Evolutionary conservation across 2,888 invertebrate genomes (phyloP).

Genomic region (Cephus pygmeus): DNA sequence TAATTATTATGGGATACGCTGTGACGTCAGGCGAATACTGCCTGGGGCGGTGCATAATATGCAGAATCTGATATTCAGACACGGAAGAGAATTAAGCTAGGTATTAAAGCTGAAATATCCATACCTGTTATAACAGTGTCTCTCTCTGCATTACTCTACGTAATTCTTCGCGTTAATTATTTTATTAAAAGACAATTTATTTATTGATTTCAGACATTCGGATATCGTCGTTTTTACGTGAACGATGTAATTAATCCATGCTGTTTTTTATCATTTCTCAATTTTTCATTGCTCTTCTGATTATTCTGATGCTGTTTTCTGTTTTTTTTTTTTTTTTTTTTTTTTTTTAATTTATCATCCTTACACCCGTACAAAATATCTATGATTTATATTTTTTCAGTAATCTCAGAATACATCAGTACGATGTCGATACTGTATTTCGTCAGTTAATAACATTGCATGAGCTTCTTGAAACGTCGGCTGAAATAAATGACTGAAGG

Average conservation of each 20-base stretch:
- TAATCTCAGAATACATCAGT: not conserved
- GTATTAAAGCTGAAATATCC: not conserved
- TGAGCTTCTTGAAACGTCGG: too few species aligned
- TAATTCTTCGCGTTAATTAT: not conserved
- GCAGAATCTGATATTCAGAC: slow-evolving; percentile 7
- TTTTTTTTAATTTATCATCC: not conserved
- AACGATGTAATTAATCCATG: not conserved
- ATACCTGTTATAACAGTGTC: not conserved
- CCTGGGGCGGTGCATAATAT: slow-evolving; percentile 22
- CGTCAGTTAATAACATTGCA: not conserved
- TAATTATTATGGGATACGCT: slow-evolving; percentile 30
- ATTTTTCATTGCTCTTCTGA: too few species aligned
- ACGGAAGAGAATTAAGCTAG: not conserved
- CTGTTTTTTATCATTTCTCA: too few species aligned
- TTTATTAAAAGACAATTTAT: not conserved
- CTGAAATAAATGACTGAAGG: too few species aligned
- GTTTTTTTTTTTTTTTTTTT: too few species aligned
- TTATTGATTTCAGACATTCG: not conserved
- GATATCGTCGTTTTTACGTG: not conserved
- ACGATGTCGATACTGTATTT: not conserved
- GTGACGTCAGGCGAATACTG: slow-evolving; percentile 27
- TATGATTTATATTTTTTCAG: not conserved
- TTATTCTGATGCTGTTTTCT: too few species aligned
- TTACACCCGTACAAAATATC: not conserved
- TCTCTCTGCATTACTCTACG: not conserved